Evolutionary conservation across 2,888 invertebrate species (phyloP).

Genomic region (Fragum fragum): DNA sequence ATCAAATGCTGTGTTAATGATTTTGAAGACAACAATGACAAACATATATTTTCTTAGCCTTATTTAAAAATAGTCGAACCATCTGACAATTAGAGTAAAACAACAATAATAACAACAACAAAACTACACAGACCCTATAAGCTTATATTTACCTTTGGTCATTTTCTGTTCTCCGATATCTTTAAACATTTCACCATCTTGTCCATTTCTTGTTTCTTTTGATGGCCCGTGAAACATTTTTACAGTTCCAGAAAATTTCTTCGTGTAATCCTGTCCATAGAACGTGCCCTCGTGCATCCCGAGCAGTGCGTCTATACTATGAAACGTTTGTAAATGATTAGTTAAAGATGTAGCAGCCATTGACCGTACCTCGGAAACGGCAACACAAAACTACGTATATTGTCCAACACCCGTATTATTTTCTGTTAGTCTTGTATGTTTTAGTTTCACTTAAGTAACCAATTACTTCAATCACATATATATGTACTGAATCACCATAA

Average conservation of each 20-base stretch:
- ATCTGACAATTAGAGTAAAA: too few relatives aligned
- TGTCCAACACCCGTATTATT: not conserved
- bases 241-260: conserved; percentile 32
- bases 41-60: too few relatives aligned
- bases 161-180: not conserved
- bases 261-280: conserved; percentile 42
- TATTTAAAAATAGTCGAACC: too few relatives aligned
- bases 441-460: not conserved
- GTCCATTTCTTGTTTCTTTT: not conserved
- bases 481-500: not conserved
- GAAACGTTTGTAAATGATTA: conserved; percentile 53
- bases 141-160: not conserved
- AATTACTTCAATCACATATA: not conserved
- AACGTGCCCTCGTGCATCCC: conserved; percentile 64
- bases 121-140: too few relatives aligned
- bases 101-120: too few relatives aligned
- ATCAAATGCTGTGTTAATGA: too few relatives aligned
- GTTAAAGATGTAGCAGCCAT: conserved; percentile 64
- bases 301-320: conserved; percentile 79
- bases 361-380: not conserved
- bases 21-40: too few relatives aligned
- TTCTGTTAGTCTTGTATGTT: not conserved
- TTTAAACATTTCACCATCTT: conserved; percentile 9
- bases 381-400: not conserved
- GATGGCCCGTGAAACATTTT: conserved; percentile 5